These are phyloP conservation scores for Metaphire vulgaris DNA, from an alignment of 1,140 invertebrate species.

Conservation along the genomic window DNA sequence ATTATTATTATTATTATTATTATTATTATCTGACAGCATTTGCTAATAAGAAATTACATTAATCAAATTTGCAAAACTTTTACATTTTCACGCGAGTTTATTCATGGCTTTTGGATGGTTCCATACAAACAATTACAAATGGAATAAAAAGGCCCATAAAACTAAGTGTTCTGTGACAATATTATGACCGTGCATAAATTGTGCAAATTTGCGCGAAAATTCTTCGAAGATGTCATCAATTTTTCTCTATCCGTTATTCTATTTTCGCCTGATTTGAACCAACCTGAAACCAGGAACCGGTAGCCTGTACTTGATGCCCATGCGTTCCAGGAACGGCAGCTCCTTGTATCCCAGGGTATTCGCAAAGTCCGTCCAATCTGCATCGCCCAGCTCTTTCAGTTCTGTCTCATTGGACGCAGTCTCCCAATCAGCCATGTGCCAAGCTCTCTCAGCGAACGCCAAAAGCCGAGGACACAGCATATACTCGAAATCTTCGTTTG, in stretches of 20 bases:
- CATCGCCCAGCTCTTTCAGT: slow-evolving; percentile 7
- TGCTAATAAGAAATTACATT: too few species aligned
- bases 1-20: too few species aligned
- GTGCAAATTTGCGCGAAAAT: too few species aligned
- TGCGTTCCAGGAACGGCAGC: slow-evolving; percentile 35
- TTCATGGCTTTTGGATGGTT: too few species aligned
- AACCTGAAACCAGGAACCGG: slow-evolving; percentile 38
- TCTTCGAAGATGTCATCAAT: too few species aligned
- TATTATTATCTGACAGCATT: too few species aligned
- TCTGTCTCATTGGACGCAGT: background rate
- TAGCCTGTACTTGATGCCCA: slow-evolving; percentile 36
- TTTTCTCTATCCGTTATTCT: background rate
- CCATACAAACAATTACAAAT: too few species aligned
- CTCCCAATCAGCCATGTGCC: slow-evolving; percentile 39
- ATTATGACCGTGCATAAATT: too few species aligned
- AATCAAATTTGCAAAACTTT: too few species aligned
- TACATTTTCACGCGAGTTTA: too few species aligned
- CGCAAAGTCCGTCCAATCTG: slow-evolving; percentile 38
- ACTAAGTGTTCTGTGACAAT: too few species aligned
- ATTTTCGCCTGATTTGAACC: background rate
- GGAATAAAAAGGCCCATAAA: too few species aligned
- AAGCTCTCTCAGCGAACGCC: slow-evolving; percentile 43
- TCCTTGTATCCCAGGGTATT: slow-evolving; percentile 36
- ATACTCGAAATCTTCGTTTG: slow-evolving; percentile 34
- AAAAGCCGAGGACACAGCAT: slow-evolving; percentile 42